These are phyloP conservation scores for Calliphora vomitoria DNA, from an alignment of 2,888 invertebrate species.

Conservation along the genomic window DNA sequence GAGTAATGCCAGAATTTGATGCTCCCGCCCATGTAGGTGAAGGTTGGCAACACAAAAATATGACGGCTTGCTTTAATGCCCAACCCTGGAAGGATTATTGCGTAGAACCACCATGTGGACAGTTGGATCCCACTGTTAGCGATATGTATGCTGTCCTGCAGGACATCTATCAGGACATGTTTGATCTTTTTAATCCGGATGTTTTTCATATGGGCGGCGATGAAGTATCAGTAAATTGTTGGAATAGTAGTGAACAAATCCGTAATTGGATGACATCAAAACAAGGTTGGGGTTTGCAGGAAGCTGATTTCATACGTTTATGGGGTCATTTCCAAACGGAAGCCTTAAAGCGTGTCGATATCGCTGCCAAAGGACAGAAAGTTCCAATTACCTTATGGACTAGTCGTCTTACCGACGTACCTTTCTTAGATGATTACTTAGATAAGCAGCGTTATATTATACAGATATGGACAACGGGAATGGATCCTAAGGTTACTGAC, in stretches of 20 bases:
- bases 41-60: slow-evolving; percentile 91
- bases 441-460: slow-evolving; percentile 91
- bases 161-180: slow-evolving; percentile 91
- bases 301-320: slow-evolving; percentile 87
- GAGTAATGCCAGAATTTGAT: slow-evolving; percentile 96
- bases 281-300: slow-evolving; percentile 87
- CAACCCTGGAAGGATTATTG: slow-evolving; percentile 89
- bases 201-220: slow-evolving; percentile 96
- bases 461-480: slow-evolving; percentile 91
- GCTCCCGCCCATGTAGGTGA: slow-evolving; percentile 96
- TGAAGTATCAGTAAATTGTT: slow-evolving; percentile 89
- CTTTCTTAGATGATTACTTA: slow-evolving; percentile 88
- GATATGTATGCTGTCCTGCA: slow-evolving; percentile 89
- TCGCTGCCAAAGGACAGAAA: slow-evolving; percentile 84
- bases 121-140: slow-evolving; percentile 90
- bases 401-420: slow-evolving; percentile 89
- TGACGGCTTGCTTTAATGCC: slow-evolving; percentile 89
- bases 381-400: slow-evolving; percentile 92
- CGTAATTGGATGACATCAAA: slow-evolving; percentile 88
- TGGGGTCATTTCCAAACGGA: slow-evolving; percentile 90
- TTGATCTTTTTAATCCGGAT: slow-evolving; percentile 86
- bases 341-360: slow-evolving; percentile 82
- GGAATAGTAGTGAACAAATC: slow-evolving; percentile 90
- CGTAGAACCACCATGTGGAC: slow-evolving; percentile 94
- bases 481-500: slow-evolving; percentile 88